Evolutionary conservation across 2,113 vertebrate species (phyloP).

Genomic region (Merops nubicus): DNA sequence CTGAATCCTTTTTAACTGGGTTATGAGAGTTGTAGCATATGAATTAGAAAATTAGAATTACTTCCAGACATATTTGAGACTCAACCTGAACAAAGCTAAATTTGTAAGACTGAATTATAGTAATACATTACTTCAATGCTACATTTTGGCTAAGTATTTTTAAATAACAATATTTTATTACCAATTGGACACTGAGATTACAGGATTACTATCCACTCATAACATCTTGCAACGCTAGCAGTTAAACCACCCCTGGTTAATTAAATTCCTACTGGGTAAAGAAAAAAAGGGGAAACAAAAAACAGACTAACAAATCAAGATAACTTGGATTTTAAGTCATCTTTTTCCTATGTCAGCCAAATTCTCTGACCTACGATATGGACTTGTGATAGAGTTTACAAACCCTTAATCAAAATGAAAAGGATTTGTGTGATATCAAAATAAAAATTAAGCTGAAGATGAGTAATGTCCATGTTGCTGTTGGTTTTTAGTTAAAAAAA

Average conservation of each 20-base stretch:
- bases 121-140: neutral
- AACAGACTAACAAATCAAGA: neutral
- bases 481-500: slow-evolving; percentile 10
- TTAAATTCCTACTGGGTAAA: neutral
- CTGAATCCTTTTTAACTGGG: neutral
- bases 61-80: neutral
- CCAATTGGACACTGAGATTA: neutral
- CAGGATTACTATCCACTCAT: neutral
- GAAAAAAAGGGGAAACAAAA: neutral
- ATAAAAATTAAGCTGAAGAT: neutral
- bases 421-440: neutral
- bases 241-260: neutral
- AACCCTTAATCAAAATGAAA: slow-evolving; percentile 1
- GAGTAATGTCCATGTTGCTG: neutral
- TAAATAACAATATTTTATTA: neutral
- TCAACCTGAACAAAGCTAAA: neutral
- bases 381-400: neutral
- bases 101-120: neutral
- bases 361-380: neutral
- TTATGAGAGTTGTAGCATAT: neutral
- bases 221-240: neutral
- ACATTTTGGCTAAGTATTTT: neutral
- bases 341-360: neutral
- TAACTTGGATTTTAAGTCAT: neutral
- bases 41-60: neutral